These are phyloP conservation scores for Cryptus armator DNA, from an alignment of 2,888 invertebrate species.

Conservation along the genomic window DNA sequence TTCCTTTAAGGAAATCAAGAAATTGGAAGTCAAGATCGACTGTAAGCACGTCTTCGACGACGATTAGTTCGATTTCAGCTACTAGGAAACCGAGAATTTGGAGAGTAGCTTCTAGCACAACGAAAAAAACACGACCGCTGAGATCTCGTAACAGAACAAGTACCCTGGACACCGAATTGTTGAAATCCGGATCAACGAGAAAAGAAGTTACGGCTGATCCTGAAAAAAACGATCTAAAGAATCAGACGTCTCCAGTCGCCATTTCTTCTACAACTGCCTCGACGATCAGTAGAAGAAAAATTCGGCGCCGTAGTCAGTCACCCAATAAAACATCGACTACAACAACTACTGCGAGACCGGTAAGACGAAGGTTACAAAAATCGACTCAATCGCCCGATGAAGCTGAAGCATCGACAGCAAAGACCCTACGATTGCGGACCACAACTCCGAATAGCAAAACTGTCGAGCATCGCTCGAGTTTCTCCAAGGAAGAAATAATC, in stretches of 20 bases:
- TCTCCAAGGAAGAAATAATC: conserved; percentile 77
- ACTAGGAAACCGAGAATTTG: conserved; percentile 42
- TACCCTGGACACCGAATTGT: background rate
- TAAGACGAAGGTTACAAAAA: conserved; percentile 55
- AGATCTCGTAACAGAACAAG: conserved; percentile 27
- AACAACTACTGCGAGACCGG: conserved; percentile 37
- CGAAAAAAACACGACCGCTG: conserved; percentile 41
- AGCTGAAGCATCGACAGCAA: conserved; percentile 42
- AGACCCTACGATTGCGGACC: conserved; percentile 1
- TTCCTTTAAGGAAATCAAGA: conserved; percentile 7
- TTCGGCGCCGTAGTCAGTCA: conserved; percentile 58
- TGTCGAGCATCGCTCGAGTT: conserved; percentile 75
- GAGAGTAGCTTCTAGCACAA: conserved; percentile 37
- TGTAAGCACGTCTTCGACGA: background rate
- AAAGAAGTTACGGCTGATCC: conserved; percentile 3
- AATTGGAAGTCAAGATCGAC: background rate
- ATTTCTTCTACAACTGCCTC: conserved; percentile 21
- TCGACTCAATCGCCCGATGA: conserved; percentile 26
- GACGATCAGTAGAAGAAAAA: conserved; percentile 36
- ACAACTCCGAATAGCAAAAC: conserved; percentile 73
- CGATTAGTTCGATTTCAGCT: background rate
- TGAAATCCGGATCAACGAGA: conserved; percentile 33
- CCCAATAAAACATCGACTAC: conserved; percentile 36
- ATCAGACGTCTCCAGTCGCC: background rate
- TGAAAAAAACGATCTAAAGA: background rate